These are phyloP conservation scores for Etheostoma cragini DNA, from an alignment of 2,113 vertebrate species.

Conservation along the genomic window DNA sequence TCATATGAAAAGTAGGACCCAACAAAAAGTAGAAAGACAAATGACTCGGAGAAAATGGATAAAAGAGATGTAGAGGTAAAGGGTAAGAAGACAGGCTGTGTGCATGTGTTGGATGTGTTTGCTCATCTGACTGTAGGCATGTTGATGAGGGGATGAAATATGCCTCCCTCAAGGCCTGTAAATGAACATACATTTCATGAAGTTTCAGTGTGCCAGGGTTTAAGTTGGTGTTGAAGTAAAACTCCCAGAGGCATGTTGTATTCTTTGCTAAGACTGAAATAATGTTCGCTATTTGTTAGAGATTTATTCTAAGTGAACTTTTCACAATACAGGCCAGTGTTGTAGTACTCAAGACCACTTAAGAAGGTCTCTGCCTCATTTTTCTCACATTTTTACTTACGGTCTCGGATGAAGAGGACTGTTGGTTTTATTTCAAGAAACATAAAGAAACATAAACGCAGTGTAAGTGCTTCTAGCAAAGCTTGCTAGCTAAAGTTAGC, in stretches of 20 bases:
- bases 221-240: conserved; percentile 11
- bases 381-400: no score
- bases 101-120: conserved; percentile 31
- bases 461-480: no score
- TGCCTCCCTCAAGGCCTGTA: conserved; percentile 24
- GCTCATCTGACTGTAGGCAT: conserved; percentile 40
- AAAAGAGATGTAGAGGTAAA: not conserved
- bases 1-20: not conserved
- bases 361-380: no score
- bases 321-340: not conserved
- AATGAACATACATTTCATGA: not conserved
- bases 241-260: not conserved
- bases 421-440: no score
- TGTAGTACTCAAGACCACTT: no score
- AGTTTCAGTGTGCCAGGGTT: conserved; percentile 36
- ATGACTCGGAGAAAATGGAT: not conserved
- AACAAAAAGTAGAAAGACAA: conserved; percentile 4
- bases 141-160: conserved; percentile 43
- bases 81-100: not conserved
- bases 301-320: conserved; percentile 1
- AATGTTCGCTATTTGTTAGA: not conserved
- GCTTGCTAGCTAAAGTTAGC: no score
- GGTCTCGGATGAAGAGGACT: no score
- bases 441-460: no score
- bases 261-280: conserved; percentile 3